Evolutionary conservation across 2,797 vertebrate genomes (phyloP).

Genomic region (Gallinago solitaria): DNA sequence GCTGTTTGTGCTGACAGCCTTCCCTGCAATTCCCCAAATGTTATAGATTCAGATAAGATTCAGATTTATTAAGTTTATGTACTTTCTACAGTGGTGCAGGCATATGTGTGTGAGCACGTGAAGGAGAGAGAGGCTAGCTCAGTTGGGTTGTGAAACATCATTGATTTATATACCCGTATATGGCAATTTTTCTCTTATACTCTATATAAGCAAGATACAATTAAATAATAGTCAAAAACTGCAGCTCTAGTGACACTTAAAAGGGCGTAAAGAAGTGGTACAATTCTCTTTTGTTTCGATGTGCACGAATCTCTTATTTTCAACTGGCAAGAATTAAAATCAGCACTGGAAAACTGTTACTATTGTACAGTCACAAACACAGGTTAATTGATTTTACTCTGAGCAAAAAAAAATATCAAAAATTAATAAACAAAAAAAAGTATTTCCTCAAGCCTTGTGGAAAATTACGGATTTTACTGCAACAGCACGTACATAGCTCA

Average conservation of each 20-base stretch:
- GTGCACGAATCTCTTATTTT: neutral
- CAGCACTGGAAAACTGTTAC: neutral
- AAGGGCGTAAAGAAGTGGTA: neutral
- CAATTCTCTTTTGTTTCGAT: neutral
- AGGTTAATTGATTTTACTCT: constrained; percentile 27
- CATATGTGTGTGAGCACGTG: neutral
- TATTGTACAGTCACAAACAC: neutral
- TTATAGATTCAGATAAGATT: constrained; percentile 72
- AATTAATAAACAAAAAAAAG: neutral
- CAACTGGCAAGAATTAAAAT: neutral
- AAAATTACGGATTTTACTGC: neutral
- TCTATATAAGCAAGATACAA: constrained; percentile 50
- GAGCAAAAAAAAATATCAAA: neutral
- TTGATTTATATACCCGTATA: constrained; percentile 71
- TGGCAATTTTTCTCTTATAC: constrained; percentile 69
- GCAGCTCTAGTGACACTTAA: neutral
- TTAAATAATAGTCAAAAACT: constrained; percentile 54
- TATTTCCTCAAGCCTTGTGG: neutral
- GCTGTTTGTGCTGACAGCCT: constrained; percentile 46
- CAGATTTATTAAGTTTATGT: constrained; percentile 72
- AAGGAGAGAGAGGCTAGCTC: constrained; percentile 3
- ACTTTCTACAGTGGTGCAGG: neutral
- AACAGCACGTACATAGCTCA: neutral
- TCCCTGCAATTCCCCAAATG: constrained; percentile 45
- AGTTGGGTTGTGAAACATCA: constrained; percentile 12